phyloP scores from a whole-genome alignment of 2,113 vertebrate genomes.

The Puffinus mauretanicus region DNA sequence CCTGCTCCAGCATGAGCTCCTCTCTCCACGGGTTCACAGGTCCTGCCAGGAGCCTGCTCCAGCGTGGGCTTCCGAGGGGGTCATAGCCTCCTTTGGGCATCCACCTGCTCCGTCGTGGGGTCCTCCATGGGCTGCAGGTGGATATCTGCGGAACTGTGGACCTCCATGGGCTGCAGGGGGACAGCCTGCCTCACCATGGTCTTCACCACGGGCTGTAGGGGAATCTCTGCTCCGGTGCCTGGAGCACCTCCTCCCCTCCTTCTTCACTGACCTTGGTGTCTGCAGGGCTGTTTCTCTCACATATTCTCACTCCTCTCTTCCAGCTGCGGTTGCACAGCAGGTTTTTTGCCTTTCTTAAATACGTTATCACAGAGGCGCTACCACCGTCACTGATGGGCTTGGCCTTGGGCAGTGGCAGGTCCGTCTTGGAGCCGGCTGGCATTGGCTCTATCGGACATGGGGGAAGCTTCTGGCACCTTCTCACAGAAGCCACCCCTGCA shows the following conservation, averaged over 20 bases:
- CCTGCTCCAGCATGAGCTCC: too few species aligned
- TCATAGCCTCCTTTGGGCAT: too few species aligned
- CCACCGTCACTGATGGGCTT: neutral
- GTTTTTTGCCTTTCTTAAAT: neutral
- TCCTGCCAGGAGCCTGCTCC: too few species aligned
- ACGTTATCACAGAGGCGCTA: neutral
- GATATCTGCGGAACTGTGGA: too few species aligned
- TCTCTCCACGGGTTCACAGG: too few species aligned
- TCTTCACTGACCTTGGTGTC: neutral
- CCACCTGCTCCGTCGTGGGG: too few species aligned
- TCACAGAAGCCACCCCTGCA: neutral
- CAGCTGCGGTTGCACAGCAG: neutral
- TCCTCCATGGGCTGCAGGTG: too few species aligned
- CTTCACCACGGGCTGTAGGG: neutral
- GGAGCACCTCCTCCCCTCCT: neutral
- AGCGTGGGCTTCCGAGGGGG: too few species aligned
- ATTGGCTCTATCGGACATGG: neutral
- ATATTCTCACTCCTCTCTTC: neutral
- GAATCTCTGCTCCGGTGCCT: neutral
- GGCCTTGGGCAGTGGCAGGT: neutral
- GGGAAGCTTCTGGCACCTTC: neutral
- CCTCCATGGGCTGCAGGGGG: too few species aligned
- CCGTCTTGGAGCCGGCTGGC: too few species aligned
- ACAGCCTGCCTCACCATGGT: neutral
- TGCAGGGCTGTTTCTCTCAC: neutral